Base-by-base conservation (phyloP, 2,797 vertebrate species). In the Sebastes iracundus region DNA sequence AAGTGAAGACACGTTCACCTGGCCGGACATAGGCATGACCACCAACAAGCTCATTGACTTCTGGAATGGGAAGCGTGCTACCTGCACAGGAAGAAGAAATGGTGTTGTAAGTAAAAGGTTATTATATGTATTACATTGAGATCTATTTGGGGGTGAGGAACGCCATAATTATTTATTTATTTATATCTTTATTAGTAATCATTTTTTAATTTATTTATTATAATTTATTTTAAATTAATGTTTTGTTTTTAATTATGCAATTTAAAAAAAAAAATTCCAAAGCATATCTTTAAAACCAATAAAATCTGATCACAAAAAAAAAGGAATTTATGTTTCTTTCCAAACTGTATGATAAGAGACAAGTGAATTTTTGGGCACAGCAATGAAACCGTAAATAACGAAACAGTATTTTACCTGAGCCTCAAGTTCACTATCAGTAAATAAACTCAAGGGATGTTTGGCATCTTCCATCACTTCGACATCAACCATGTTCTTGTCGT, bases 391-490 rank as follows among this genome's bases (percentile, higher is more conserved):
- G 13, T 66, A 13, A 18, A 64, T 11, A 12, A 33, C 5, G 18
- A 58, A 62, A 25, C 4, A 18, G 5, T 18, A 10, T 42, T 76
- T 82, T 90, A 99, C 99, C 96, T 97, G 96, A 49, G 96, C 94
- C 14, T 98, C 96, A 7, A 97, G 94, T 42, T 97, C 94, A 62
- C 95, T 93, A 84, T 97, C 89, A 28, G 70, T 91, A 75, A 96
- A 96, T 92, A 96, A 94, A 82, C 97, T 97, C 62, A 99, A 90
- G 5, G 97, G 95, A 76, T 98, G 97, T 35, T 95, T 96, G 59
- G 92, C 86, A 58, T 96, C 96, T 77, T 96, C 96, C 98, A 99
- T 99, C 96, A 99, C 97, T 71, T 98, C 97, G 62, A 98, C 97
- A 0, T 96, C 94, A 71, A 98, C 96, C 7, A 95, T 86, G 0